Conservation (phyloP, 2,113 vertebrate genomes). For the Turdus rufiventris region DNA sequence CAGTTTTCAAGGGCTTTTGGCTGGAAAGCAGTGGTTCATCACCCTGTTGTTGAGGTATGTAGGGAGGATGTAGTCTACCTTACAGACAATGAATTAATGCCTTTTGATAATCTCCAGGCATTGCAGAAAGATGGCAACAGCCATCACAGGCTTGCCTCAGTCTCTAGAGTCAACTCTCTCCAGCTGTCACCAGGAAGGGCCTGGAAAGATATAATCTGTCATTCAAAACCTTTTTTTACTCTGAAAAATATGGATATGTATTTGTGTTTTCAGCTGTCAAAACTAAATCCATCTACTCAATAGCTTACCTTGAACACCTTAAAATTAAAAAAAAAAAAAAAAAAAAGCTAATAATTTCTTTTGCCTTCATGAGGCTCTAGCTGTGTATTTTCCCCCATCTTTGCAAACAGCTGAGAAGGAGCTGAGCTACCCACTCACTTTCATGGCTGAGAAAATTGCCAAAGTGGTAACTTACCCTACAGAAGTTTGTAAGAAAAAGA, state of each 20-base stretch:
- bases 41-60: background rate
- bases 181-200: background rate
- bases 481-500: background rate
- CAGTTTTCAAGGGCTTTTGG: background rate
- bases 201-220: background rate
- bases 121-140: background rate
- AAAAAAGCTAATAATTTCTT: background rate
- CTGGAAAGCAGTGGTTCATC: background rate
- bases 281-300: background rate
- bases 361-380: background rate
- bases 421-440: background rate
- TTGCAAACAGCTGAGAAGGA: background rate
- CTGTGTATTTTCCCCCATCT: background rate
- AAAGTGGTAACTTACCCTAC: fast-evolving
- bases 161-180: background rate
- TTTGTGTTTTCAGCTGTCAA: background rate
- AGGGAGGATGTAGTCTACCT: background rate
- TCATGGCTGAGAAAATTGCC: background rate
- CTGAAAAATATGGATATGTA: background rate
- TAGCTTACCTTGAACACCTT: background rate
- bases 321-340: too few species aligned
- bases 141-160: background rate
- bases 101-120: background rate
- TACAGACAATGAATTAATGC: background rate
- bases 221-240: background rate